Evolutionary conservation across 2,113 vertebrate genomes (phyloP).

Genomic region (Craseonycteris thonglongyai): DNA sequence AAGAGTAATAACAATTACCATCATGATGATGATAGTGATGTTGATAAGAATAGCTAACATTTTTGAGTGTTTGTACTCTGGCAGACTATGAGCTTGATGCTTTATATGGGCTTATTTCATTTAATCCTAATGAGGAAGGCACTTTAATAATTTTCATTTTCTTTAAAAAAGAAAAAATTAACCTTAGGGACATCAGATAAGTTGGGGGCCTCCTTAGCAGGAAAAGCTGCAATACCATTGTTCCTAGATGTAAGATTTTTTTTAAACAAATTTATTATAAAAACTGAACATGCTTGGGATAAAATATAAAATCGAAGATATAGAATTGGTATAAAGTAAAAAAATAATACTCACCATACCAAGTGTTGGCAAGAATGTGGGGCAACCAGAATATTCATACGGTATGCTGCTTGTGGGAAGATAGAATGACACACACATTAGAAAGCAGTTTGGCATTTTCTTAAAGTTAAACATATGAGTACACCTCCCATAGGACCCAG

Average conservation of each 20-base stretch:
- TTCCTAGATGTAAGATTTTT: not conserved
- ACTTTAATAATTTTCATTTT: not conserved
- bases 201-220: not conserved
- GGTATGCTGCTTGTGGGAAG: not conserved
- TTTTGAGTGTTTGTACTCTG: not conserved
- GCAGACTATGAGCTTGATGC: not conserved
- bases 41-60: not conserved
- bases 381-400: not conserved
- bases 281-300: not conserved
- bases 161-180: conserved; percentile 18
- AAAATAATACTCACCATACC: not conserved
- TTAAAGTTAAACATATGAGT: not conserved
- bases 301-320: not conserved
- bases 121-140: not conserved
- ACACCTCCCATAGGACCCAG: not conserved
- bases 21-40: not conserved
- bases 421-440: not conserved
- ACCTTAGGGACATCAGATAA: not conserved
- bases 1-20: not conserved
- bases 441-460: not conserved
- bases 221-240: not conserved
- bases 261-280: not conserved
- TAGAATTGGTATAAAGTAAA: not conserved
- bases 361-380: not conserved
- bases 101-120: not conserved